Conservation (phyloP, 2,797 vertebrate species). For the Ara ararauna region DNA sequence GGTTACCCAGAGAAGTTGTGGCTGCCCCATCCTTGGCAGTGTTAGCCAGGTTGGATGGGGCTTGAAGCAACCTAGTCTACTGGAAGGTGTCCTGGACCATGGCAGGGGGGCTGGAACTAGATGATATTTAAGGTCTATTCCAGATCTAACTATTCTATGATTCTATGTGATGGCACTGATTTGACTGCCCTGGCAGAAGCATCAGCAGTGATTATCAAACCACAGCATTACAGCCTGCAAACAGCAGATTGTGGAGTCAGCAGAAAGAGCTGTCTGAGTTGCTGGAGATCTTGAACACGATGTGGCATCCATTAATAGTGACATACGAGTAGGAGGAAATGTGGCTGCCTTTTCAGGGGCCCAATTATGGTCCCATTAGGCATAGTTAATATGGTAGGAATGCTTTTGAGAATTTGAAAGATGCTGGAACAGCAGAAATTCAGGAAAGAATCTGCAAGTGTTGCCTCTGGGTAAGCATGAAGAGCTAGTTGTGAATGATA, state of each 20-base stretch:
- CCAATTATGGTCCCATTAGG: not conserved
- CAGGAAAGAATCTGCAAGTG: not conserved
- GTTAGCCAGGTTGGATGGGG: not conserved
- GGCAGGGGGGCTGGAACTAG: not conserved
- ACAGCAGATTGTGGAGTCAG: not conserved
- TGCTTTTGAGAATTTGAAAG: not conserved
- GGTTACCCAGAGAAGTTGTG: not conserved
- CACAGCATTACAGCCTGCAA: not conserved
- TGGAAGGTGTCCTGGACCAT: not conserved
- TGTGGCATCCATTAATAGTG: not conserved
- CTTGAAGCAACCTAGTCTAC: not conserved
- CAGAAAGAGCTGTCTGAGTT: not conserved
- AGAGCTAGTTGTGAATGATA: not conserved
- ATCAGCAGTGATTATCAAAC: not conserved
- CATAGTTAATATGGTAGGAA: not conserved
- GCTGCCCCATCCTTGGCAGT: not conserved
- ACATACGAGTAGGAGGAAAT: not conserved
- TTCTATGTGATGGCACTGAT: not conserved
- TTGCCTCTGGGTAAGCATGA: not conserved
- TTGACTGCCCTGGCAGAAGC: not conserved
- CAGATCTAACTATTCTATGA: not conserved
- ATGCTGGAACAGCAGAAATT: slow-evolving; percentile 3
- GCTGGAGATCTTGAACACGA: not conserved
- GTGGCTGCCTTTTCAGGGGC: not conserved
- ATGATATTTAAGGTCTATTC: not conserved